phyloP scores from a whole-genome alignment of 2,113 vertebrate species.

The Okapia johnstoni region DNA sequence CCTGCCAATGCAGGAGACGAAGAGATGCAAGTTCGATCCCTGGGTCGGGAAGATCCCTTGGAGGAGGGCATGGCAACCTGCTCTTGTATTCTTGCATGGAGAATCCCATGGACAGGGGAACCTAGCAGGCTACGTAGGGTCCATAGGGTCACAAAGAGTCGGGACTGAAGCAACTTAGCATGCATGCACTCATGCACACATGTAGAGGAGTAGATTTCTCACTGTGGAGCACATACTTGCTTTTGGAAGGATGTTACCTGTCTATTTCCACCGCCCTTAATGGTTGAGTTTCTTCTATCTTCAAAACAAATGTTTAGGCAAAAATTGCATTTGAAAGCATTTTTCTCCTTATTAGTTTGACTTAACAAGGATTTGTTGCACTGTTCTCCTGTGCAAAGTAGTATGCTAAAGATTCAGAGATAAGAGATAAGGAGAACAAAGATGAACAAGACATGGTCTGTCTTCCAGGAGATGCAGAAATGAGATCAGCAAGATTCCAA shows the following conservation, averaged over 20 bases:
- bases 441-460: not conserved
- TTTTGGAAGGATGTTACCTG: not conserved
- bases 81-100: not conserved
- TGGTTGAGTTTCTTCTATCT: not conserved
- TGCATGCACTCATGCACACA: not conserved
- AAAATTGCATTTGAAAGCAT: not conserved
- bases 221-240: not conserved
- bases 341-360: conserved; percentile 20
- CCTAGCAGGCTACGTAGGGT: not conserved
- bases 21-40: not conserved
- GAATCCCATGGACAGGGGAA: not conserved
- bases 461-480: not conserved
- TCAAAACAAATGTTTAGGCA: not conserved
- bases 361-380: not conserved
- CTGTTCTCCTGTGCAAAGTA: not conserved
- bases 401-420: not conserved
- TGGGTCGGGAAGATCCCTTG: not conserved
- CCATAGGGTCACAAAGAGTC: not conserved
- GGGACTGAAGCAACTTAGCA: not conserved
- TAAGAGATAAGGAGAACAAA: not conserved
- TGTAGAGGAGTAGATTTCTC: not conserved
- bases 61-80: not conserved
- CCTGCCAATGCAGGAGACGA: not conserved
- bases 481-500: not conserved
- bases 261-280: too few relatives aligned